Conservation (phyloP, 2,113 vertebrate genomes). For the Notothenia coriiceps region DNA sequence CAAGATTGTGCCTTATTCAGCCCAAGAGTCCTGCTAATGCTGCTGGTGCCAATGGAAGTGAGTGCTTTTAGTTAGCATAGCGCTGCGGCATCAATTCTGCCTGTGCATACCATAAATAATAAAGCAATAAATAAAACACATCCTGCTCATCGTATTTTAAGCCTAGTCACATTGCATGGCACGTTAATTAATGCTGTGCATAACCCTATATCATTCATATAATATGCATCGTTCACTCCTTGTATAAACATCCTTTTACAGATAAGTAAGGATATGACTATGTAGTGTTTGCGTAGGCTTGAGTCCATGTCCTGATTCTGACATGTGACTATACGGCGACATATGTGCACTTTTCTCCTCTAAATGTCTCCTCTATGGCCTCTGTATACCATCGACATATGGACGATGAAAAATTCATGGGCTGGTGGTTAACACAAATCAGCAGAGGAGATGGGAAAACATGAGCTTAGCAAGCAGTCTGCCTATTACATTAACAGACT, state of each 20-base stretch:
- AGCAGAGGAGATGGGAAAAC: constrained; percentile 73
- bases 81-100: constrained; percentile 16
- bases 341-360: constrained; percentile 64
- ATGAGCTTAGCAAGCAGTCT: constrained; percentile 75
- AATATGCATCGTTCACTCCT: constrained; percentile 26
- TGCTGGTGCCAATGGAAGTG: constrained; percentile 16
- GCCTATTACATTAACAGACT: constrained; percentile 75
- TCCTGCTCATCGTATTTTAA: constrained; percentile 6
- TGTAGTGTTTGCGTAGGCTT: constrained; percentile 12
- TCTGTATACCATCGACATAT: constrained; percentile 72
- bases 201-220: constrained; percentile 1
- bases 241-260: constrained; percentile 6
- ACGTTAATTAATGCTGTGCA: not conserved
- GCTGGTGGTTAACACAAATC: constrained; percentile 76
- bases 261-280: constrained; percentile 6
- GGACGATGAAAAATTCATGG: constrained; percentile 80
- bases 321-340: constrained; percentile 48
- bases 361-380: constrained; percentile 63
- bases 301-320: constrained; percentile 54
- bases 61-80: constrained; percentile 45
- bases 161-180: not conserved
- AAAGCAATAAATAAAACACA: constrained; percentile 31
- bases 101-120: constrained; percentile 11
- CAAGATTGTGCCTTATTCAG: constrained; percentile 34
- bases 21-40: constrained; percentile 14